Conservation (phyloP, 2,888 invertebrate species). For the Blastobasis adustella region DNA sequence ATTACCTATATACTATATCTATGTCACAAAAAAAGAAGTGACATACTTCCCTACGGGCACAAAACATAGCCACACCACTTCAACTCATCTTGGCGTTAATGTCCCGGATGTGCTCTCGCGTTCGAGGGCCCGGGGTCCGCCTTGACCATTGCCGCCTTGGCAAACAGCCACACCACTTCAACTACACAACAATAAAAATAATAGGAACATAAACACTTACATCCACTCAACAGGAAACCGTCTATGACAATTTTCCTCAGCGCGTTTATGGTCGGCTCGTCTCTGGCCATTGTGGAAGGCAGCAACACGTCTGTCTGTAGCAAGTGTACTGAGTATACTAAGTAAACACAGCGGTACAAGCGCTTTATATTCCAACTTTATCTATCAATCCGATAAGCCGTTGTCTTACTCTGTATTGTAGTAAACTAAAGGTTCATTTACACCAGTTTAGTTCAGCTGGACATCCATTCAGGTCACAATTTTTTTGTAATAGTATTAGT, state of each 20-base stretch:
- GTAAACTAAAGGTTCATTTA: too few species aligned
- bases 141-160: neutral
- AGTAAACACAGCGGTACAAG: neutral
- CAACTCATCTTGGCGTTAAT: too few species aligned
- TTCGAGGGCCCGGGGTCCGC: neutral
- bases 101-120: too few species aligned
- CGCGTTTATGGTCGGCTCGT: constrained; percentile 33
- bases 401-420: too few species aligned
- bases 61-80: too few species aligned
- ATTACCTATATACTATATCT: too few species aligned
- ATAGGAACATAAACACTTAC: constrained; percentile 33
- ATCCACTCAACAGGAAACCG: constrained; percentile 36
- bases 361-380: neutral
- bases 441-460: too few species aligned
- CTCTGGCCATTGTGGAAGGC: constrained; percentile 25
- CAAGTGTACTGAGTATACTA: constrained; percentile 1
- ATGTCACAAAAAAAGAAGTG: too few species aligned
- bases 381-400: neutral
- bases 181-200: too few species aligned
- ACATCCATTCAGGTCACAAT: too few species aligned
- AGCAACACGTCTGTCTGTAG: constrained; percentile 1
- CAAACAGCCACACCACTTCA: neutral
- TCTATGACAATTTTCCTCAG: constrained; percentile 49
- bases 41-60: too few species aligned
- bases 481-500: too few species aligned